phyloP scores from a whole-genome alignment of 2,797 vertebrate genomes.

The Uromys caudimaculatus region DNA sequence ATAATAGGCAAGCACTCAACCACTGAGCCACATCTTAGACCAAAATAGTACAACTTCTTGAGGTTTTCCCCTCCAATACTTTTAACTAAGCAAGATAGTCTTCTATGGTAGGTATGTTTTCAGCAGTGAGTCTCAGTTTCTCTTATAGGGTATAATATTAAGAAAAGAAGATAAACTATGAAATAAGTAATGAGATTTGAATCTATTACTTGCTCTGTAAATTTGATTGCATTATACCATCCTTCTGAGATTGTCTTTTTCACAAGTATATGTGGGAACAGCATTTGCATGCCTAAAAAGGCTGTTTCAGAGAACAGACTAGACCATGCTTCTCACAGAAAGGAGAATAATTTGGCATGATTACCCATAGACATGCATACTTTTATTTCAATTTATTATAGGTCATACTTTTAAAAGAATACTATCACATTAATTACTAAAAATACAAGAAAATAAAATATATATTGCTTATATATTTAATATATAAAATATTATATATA shows the following conservation, averaged over 20 bases:
- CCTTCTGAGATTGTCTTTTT: neutral
- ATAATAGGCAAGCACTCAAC: neutral
- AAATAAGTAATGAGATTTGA: neutral
- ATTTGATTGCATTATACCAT: neutral
- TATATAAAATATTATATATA: neutral
- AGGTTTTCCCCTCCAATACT: neutral
- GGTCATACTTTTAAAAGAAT: neutral
- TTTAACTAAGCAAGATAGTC: neutral
- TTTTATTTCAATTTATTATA: conserved; percentile 16
- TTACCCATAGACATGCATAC: neutral
- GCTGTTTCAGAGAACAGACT: neutral
- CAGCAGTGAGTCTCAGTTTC: neutral
- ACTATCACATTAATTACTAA: neutral
- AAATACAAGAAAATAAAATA: neutral
- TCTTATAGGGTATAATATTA: neutral
- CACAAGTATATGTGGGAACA: neutral
- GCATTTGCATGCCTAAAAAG: too few relatives aligned
- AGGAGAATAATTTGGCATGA: neutral
- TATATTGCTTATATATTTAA: neutral
- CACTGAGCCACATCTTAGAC: neutral
- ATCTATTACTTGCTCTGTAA: neutral
- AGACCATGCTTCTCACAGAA: neutral
- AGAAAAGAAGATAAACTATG: neutral
- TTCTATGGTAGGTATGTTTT: neutral
- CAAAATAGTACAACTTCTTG: neutral